Evolutionary conservation across 2,797 vertebrate genomes (phyloP), one percentile per base, ranked within the genome.

Genomic region (Myotis daubentonii): DNA sequence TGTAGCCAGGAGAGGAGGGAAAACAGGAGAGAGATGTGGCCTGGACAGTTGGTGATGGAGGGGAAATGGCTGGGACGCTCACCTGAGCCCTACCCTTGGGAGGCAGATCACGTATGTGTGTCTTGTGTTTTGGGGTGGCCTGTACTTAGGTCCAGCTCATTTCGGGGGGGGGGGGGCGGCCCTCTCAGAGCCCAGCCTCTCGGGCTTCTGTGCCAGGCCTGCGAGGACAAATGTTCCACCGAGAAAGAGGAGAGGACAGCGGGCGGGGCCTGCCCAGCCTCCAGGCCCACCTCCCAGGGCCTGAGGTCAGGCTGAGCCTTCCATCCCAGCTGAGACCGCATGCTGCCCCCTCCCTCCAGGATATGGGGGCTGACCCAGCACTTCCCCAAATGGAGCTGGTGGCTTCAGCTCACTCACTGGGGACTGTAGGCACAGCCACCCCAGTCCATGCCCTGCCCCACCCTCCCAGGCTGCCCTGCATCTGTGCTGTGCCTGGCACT

Each of bases 141-240:
- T 38, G 10, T 51, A 6, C 33, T 55, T 38, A 22, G 78, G 25
- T 28, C 71, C 55, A 20, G 20, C 88, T 65, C 72, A 5, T 62
- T 51, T 65, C 0, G 0, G 41, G 30, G 25, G 0, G 41, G 33
- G 30, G 16, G 0, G 41, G 33, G 25, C 10, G 28, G 8, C 36
- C 47, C 38, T 62, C 88, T 49, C 36, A 85, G 47, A 38, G 53
- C 44, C 82, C 38, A 84, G 66, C 44, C 25, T 78, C 89, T 72
- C 25, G 8, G 79, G 82, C 53, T 96, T 76, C 86, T 55, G 55
- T 9, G 33, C 23, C 33, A 71, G 92, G 81, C 95, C 91, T 95
- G 95, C 91, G 93, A 96, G 86, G 83, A 90, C 65, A 62, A 90
- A 83, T 74, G 86, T 88, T 93, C 71, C 79, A 86, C 76, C 78